Base-by-base conservation (phyloP, 1,140 invertebrate genomes). In the Belonocnema kinseyi region DNA sequence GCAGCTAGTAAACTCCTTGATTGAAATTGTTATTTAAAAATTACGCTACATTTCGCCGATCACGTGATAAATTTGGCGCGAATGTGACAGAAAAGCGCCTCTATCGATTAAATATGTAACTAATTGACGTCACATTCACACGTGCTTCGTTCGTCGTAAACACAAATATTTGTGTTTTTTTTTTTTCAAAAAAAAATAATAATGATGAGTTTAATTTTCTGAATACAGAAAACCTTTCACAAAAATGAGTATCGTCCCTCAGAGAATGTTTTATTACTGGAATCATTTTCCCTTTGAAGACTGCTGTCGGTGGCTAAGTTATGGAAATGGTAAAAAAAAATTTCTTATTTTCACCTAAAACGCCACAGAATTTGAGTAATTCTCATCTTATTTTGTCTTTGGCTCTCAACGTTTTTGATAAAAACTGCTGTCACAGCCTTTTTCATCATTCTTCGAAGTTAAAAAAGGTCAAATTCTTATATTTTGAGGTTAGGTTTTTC, bases 301-400 rank as follows among this genome's bases (percentile, higher is more conserved):
- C 40, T 98, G 97, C 89, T 96, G 95, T 89, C 93, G 94, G 75
- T 99, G 98, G 98, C 88, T 99, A 7, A 94, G 94, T 80, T 98
- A 98, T 91, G 97, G 97, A 74, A 94, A 94, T 86, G 93, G 95
- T 95, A 92, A 92, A 92, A 58, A 72, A 71, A 77, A 6, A 66
- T 8, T 33, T 8, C 8, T 26, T 14, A 10, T 40, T 40, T 26
- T 40, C 7, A 46, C 4, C 14, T 66, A 5, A 8, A 14, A 4
- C 4, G 10, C 17, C 16, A 17, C 1, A 19, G n/a, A 17, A 54
- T 54, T 10, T n/a, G 0, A 17, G 17, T 19, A 54, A 17, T 54
- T n/a, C n/a, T 19, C 10, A 46, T 10, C 19, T 73, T 58, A 50
- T 77, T 72, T 80, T 56, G 40, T 61, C 46, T 70, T 13, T 21